Conservation (phyloP, 2,113 vertebrate genomes). For the Rhea americana region DNA sequence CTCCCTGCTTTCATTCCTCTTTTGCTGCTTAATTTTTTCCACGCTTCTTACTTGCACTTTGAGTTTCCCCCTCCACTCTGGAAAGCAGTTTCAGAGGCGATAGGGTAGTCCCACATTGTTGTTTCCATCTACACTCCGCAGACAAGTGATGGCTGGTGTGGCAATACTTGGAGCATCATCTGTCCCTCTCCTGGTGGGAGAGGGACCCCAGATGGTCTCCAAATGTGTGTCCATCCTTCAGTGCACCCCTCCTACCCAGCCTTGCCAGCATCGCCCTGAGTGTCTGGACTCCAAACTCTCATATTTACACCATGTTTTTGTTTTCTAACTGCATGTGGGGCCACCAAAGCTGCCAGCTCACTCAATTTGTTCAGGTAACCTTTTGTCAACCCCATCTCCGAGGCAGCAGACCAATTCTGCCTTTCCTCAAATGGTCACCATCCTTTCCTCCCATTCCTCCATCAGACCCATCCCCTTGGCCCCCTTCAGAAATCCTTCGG, state of each 20-base stretch:
- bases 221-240: rapidly evolving
- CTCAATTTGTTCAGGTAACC: rapidly evolving
- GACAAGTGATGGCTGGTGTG: background rate
- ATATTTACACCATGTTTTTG: rapidly evolving
- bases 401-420: background rate
- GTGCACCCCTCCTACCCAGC: background rate
- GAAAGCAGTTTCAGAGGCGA: background rate
- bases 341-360: background rate
- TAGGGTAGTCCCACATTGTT: rapidly evolving
- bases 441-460: background rate
- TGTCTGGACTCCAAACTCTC: background rate
- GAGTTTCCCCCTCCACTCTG: rapidly evolving
- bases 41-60: background rate
- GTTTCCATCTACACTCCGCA: background rate
- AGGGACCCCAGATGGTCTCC: background rate
- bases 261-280: rapidly evolving
- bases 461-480: background rate
- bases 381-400: background rate
- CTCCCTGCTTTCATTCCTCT: background rate
- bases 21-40: background rate
- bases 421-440: no score
- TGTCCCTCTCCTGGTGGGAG: background rate
- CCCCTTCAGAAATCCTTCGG: background rate
- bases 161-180: background rate
- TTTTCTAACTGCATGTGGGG: background rate